A percentile compares a stretch with the other conserved stretches of the same genome.
phyloP scores from a whole-genome alignment of 2,888 invertebrate genomes.

The Hoplodrina ambigua region DNA sequence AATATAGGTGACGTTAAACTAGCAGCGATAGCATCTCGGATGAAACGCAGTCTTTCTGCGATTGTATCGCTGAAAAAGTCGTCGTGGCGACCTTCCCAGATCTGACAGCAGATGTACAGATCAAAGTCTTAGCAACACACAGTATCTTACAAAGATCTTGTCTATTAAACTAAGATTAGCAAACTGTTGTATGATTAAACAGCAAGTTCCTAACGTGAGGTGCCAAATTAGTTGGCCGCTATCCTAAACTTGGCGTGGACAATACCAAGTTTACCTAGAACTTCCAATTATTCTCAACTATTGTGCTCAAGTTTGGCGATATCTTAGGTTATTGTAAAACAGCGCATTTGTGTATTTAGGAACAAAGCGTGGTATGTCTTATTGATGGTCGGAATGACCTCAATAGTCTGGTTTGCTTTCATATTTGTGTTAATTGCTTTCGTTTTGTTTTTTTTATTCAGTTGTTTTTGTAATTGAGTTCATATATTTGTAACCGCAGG shows the following conservation, averaged over 20 bases:
- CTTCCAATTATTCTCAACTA: conserved; percentile 59
- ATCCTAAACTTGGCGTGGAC: conserved; percentile 51
- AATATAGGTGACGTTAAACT: too few species aligned
- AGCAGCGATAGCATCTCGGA: too few species aligned
- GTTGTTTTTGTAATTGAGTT: too few species aligned
- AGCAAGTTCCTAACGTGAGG: conserved; percentile 41
- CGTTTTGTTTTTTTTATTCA: too few species aligned
- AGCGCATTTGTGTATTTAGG: conserved; percentile 4
- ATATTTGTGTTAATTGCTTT: neutral
- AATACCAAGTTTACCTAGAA: conserved; percentile 59
- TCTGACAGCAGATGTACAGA: neutral
- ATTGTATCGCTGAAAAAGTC: too few species aligned
- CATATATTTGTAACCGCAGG: neutral
- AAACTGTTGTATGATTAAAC: conserved; percentile 45
- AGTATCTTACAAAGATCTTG: conserved; percentile 16
- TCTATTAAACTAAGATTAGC: conserved; percentile 49
- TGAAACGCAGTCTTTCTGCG: too few species aligned
- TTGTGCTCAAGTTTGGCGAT: conserved; percentile 47
- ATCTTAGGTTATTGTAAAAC: conserved; percentile 43
- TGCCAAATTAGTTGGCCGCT: conserved; percentile 63
- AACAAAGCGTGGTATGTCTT: conserved; percentile 18
- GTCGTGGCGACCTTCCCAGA: neutral
- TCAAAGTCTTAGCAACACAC: neutral
- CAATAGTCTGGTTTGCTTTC: conserved; percentile 1
- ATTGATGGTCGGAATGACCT: conserved; percentile 26